Evolutionary conservation across 2,888 invertebrate species (phyloP).

Genomic region (Pristionchus japonicus): DNA sequence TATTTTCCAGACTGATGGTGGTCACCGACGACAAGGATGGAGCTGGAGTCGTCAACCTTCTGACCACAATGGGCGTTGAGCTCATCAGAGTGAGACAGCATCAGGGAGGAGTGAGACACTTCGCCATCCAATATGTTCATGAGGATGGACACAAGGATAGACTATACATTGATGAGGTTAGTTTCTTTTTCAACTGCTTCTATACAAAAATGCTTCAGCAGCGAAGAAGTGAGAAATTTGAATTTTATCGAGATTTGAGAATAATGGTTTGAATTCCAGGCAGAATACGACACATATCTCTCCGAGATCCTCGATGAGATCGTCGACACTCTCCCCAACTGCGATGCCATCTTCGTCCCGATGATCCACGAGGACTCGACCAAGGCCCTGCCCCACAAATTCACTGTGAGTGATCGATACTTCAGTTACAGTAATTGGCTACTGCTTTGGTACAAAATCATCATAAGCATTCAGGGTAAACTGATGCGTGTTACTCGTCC

Average conservation of each 20-base stretch:
- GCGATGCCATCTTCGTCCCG: slow-evolving; percentile 46
- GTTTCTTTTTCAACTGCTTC: too few relatives aligned
- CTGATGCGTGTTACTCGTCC: slow-evolving; percentile 46
- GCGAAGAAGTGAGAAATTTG: too few relatives aligned
- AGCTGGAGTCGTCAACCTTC: slow-evolving; percentile 41
- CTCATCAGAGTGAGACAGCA: slow-evolving; percentile 46
- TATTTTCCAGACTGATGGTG: slow-evolving; percentile 34
- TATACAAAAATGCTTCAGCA: too few relatives aligned
- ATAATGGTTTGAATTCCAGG: background rate
- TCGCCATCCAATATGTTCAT: slow-evolving; percentile 45
- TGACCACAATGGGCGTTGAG: slow-evolving; percentile 19
- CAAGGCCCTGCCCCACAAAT: slow-evolving; percentile 43
- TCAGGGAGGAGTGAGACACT: slow-evolving; percentile 45
- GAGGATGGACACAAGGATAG: slow-evolving; percentile 47
- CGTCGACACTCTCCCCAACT: slow-evolving; percentile 43
- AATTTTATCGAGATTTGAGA: background rate
- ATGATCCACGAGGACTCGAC: slow-evolving; percentile 40
- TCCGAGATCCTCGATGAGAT: slow-evolving; percentile 40
- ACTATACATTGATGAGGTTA: slow-evolving; percentile 45
- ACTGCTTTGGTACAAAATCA: background rate
- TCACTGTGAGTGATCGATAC: slow-evolving; percentile 13
- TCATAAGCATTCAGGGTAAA: slow-evolving; percentile 17
- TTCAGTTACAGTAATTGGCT: background rate
- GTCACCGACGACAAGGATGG: slow-evolving; percentile 43
- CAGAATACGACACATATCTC: slow-evolving; percentile 37